Evolutionary conservation across 2,113 vertebrate genomes (phyloP).

Genomic region (Onychostruthus taczanowskii): DNA sequence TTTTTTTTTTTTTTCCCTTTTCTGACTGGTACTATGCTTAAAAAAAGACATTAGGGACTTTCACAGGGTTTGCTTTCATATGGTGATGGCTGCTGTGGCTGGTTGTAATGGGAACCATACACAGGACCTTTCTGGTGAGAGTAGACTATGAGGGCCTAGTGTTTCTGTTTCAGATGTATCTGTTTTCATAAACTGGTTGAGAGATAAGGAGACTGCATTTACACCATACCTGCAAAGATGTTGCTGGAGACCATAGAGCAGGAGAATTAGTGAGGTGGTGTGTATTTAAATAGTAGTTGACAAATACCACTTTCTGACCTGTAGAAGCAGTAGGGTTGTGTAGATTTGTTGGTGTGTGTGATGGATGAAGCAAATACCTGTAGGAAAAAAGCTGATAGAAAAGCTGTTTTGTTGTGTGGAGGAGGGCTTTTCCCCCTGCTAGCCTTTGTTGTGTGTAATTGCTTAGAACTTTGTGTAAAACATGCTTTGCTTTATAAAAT

Average conservation of each 20-base stretch:
- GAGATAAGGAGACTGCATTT: background rate
- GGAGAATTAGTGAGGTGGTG: background rate
- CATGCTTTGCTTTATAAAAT: background rate
- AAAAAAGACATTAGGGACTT: background rate
- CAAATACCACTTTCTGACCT: background rate
- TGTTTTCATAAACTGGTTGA: background rate
- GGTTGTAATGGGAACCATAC: background rate
- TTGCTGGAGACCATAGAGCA: background rate
- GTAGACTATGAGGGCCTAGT: background rate
- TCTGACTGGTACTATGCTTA: background rate
- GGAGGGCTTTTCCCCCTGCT: fast-evolving
- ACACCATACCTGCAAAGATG: background rate
- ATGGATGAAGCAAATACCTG: background rate
- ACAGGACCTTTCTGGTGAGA: background rate
- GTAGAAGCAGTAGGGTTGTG: background rate
- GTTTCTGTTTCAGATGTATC: background rate
- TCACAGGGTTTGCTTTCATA: background rate
- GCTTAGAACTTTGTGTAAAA: background rate
- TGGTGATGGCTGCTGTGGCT: background rate
- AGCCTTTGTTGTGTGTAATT: background rate
- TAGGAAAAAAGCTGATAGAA: background rate
- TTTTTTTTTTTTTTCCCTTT: background rate
- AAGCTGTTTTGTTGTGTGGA: background rate
- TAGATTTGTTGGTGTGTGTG: background rate
- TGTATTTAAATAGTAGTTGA: background rate